Evolutionary conservation across 1,140 invertebrate species (phyloP).

Genomic region (Nomia melanderi): DNA sequence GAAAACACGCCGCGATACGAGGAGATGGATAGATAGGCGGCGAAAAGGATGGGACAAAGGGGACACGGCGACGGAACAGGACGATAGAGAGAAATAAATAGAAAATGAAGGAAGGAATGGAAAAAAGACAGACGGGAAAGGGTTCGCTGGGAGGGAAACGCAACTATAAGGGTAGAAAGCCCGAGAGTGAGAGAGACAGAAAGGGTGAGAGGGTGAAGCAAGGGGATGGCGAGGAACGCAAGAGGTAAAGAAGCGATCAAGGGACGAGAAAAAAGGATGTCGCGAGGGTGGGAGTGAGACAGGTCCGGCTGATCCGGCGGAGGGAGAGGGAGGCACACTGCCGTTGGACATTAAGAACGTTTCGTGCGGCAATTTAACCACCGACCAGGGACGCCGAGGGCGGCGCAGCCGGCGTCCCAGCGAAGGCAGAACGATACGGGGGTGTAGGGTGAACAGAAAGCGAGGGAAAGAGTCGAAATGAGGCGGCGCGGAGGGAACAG

Average conservation of each 20-base stretch:
- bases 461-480: conserved; percentile 30
- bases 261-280: background rate
- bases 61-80: conserved; percentile 2
- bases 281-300: background rate
- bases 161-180: background rate
- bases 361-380: conserved; percentile 68
- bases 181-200: background rate
- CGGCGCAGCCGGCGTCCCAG: conserved; percentile 49
- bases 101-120: conserved; percentile 44
- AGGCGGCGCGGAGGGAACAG: conserved; percentile 27
- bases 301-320: conserved; percentile 20
- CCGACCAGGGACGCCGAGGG: conserved; percentile 50
- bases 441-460: conserved; percentile 31
- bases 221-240: background rate
- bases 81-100: conserved; percentile 16
- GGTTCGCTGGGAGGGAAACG: background rate
- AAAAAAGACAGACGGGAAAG: conserved; percentile 35
- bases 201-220: background rate
- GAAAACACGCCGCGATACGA: conserved; percentile 56
- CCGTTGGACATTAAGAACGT: conserved; percentile 72
- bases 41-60: background rate
- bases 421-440: conserved; percentile 32
- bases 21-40: conserved; percentile 33
- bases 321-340: conserved; percentile 42
- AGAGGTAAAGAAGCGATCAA: conserved; percentile 21